Evolutionary conservation across 2,888 invertebrate species (phyloP).

Genomic region (Caenorhabditis doughertyi): DNA sequence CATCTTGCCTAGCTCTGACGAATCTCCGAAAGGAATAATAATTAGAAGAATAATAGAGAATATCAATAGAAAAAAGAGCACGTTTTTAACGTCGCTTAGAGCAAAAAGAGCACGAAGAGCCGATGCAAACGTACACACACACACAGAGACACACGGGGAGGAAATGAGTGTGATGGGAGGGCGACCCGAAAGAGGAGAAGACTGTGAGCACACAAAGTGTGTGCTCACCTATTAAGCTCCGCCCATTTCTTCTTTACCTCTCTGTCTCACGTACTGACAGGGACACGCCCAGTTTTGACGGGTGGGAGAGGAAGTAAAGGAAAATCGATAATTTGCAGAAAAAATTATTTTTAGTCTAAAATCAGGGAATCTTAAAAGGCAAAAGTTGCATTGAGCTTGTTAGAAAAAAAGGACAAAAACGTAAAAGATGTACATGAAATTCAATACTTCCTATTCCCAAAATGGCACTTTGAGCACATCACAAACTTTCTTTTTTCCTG

Average conservation of each 20-base stretch:
- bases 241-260: neutral
- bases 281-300: constrained; percentile 25
- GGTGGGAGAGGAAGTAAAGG: neutral
- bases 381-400: too few relatives aligned
- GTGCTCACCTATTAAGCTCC: constrained; percentile 13
- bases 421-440: too few relatives aligned
- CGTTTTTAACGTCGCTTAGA: too few relatives aligned
- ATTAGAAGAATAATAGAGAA: neutral
- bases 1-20: constrained; percentile 83
- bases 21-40: constrained; percentile 25
- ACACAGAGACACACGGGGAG: neutral
- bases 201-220: constrained; percentile 7
- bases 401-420: neutral
- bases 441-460: too few relatives aligned
- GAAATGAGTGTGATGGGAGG: constrained; percentile 10
- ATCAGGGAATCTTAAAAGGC: neutral
- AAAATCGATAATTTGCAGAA: neutral
- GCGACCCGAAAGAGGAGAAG: constrained; percentile 31
- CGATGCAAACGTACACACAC: neutral
- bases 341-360: too few relatives aligned
- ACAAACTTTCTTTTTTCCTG: too few relatives aligned
- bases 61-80: too few relatives aligned
- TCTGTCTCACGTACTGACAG: neutral
- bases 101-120: constrained; percentile 17
- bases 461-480: too few relatives aligned